Evolutionary conservation across 1,140 invertebrate species (phyloP).

Genomic region (Leptinotarsa undecemlineata): DNA sequence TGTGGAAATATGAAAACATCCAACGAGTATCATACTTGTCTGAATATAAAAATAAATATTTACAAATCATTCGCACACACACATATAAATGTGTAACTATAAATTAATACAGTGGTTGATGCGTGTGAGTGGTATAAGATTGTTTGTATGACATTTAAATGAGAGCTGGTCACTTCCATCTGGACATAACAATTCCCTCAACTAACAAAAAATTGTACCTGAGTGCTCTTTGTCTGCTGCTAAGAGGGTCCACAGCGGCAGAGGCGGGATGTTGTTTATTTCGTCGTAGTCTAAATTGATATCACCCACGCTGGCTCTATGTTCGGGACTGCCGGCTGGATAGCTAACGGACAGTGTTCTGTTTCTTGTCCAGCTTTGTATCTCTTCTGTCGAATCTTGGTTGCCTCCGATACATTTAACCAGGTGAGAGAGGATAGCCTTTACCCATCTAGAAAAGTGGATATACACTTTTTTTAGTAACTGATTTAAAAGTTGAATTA

Average conservation of each 20-base stretch:
- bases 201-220: too few species aligned
- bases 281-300: slow-evolving; percentile 93
- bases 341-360: slow-evolving; percentile 87
- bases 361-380: slow-evolving; percentile 78
- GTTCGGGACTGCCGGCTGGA: slow-evolving; percentile 63
- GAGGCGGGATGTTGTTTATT: slow-evolving; percentile 92
- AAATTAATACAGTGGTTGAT: too few species aligned
- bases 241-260: slow-evolving; percentile 94
- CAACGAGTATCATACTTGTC: too few species aligned
- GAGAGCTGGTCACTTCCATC: not conserved
- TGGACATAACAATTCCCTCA: too few species aligned
- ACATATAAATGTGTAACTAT: too few species aligned
- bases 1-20: too few species aligned
- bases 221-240: slow-evolving; percentile 80
- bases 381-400: slow-evolving; percentile 55
- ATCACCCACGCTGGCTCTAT: slow-evolving; percentile 55
- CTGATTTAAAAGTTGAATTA: too few species aligned
- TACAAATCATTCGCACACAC: too few species aligned
- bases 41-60: too few species aligned
- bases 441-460: slow-evolving; percentile 78
- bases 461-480: too few species aligned
- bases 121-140: too few species aligned
- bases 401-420: slow-evolving; percentile 80
- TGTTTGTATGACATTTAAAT: too few species aligned
- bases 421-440: slow-evolving; percentile 95